These are phyloP conservation scores for Brachirus orientalis DNA, from an alignment of 2,113 vertebrate species.

Conservation along the genomic window DNA sequence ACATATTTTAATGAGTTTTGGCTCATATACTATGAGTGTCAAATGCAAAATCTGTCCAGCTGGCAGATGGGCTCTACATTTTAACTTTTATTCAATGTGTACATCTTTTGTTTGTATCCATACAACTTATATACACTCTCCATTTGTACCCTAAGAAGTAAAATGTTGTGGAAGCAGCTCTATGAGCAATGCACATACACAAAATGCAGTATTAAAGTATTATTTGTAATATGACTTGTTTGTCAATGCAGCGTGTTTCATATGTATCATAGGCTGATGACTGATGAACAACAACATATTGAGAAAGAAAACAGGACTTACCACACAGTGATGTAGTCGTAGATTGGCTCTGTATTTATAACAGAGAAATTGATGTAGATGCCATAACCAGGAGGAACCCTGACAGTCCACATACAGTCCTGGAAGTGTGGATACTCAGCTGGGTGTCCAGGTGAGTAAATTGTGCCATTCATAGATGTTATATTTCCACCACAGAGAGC, in stretches of 20 bases:
- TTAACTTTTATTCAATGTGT: constrained; percentile 6
- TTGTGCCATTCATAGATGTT: constrained; percentile 95
- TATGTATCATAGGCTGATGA: neutral
- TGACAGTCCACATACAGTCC: constrained; percentile 95
- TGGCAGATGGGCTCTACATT: constrained; percentile 5
- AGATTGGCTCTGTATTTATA: constrained; percentile 97
- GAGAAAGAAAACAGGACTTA: constrained; percentile 72
- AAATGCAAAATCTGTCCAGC: constrained; percentile 3
- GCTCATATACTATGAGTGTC: constrained; percentile 15
- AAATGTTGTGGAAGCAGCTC: constrained; percentile 6
- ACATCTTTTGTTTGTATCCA: neutral
- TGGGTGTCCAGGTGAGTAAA: constrained; percentile 96
- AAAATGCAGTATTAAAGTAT: neutral
- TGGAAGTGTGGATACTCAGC: constrained; percentile 98
- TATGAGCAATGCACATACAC: too few species aligned
- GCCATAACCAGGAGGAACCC: constrained; percentile 93
- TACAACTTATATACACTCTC: too few species aligned
- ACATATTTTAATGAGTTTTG: constrained; percentile 2
- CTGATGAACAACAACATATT: constrained; percentile 12
- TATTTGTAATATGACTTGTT: neutral
- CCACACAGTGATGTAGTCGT: constrained; percentile 98
- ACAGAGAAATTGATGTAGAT: constrained; percentile 97
- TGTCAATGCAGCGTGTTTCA: neutral
- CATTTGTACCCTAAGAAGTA: too few species aligned
- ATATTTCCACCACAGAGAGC: constrained; percentile 97